Evolutionary conservation across 30 jellyfish, hydroid and myxozoan species (phyloP).

Genomic region (Aurelia aurita complex sp. Pacific): DNA sequence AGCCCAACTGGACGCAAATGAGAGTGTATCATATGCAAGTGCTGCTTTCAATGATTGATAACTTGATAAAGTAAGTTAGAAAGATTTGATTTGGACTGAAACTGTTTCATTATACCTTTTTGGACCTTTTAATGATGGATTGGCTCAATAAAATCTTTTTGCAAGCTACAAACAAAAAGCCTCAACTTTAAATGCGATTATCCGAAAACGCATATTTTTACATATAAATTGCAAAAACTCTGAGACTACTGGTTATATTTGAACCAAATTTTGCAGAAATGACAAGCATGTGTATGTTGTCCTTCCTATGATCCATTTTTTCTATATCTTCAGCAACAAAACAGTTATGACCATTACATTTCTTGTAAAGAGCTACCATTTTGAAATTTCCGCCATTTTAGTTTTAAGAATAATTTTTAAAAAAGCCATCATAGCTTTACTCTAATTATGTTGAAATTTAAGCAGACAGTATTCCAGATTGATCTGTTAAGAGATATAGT

Average conservation of each 20-base stretch:
- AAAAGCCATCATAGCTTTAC: not conserved
- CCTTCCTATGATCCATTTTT: not conserved
- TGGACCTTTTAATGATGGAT: too few species aligned
- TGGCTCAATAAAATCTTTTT: too few species aligned
- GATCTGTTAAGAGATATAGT: not conserved
- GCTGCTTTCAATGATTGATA: not conserved
- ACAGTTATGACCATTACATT: too few species aligned
- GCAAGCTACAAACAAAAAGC: too few species aligned
- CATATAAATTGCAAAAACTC: not conserved
- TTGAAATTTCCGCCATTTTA: not conserved
- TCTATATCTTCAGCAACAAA: not conserved
- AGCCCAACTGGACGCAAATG: not conserved
- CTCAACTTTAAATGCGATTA: not conserved
- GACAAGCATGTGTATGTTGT: too few species aligned
- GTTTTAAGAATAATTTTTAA: too few species aligned
- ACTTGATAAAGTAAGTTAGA: not conserved
- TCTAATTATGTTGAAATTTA: too few species aligned
- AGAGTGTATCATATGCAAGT: not conserved
- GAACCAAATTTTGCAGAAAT: not conserved
- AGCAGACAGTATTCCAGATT: too few species aligned
- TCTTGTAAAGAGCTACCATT: not conserved
- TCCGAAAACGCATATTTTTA: not conserved
- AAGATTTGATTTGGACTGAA: too few species aligned
- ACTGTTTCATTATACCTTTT: too few species aligned
- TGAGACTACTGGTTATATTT: not conserved